phyloP scores from a whole-genome alignment of 2,113 vertebrate genomes.

The Corvus moneduloides region DNA sequence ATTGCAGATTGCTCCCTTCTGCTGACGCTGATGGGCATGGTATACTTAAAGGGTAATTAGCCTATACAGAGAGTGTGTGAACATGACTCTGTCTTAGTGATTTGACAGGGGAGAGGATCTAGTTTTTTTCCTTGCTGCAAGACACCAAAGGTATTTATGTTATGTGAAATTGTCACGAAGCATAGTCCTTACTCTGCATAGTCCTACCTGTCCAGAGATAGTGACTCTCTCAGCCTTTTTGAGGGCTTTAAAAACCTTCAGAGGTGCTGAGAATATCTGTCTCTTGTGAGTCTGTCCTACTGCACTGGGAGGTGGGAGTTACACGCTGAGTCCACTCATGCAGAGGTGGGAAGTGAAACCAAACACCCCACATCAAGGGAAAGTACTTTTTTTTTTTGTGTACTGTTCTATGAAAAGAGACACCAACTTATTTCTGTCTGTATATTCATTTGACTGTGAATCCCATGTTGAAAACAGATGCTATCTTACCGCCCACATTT shows the following conservation, averaged over 20 bases:
- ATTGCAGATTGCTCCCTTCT: background rate
- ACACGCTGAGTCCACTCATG: fast-evolving
- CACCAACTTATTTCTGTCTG: background rate
- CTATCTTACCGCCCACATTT: background rate
- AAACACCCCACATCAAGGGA: fast-evolving
- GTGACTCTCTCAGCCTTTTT: background rate
- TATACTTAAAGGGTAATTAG: background rate
- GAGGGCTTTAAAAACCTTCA: background rate
- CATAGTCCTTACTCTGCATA: background rate
- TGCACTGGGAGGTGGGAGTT: background rate
- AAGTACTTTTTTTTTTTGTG: background rate
- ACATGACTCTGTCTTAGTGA: background rate
- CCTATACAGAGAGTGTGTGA: background rate
- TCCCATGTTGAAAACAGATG: background rate
- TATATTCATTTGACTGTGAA: background rate
- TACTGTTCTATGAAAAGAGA: background rate
- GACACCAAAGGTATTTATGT: background rate
- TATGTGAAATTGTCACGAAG: background rate
- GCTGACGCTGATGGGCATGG: background rate
- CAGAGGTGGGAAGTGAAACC: background rate
- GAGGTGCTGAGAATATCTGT: background rate
- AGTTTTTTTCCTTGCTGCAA: background rate
- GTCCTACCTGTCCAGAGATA: background rate
- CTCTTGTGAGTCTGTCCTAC: background rate
- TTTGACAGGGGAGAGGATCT: background rate